These are phyloP conservation scores for Nothoprocta pentlandii DNA, from an alignment of 2,113 vertebrate genomes.

Conservation along the genomic window DNA sequence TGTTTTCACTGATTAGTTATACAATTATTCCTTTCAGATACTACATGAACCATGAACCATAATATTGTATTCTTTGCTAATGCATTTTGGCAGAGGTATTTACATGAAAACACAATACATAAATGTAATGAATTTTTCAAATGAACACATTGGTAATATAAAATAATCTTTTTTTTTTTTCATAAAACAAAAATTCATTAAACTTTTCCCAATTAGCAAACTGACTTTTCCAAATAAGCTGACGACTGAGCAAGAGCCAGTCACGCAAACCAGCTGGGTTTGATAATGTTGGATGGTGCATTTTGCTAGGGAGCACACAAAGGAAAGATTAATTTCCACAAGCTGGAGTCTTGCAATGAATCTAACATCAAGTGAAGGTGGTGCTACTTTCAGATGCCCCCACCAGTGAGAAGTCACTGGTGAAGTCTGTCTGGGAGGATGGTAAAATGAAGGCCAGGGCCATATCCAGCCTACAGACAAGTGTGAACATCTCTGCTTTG, in stretches of 20 bases:
- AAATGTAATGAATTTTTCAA: conserved; percentile 83
- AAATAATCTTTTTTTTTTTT: conserved; percentile 64
- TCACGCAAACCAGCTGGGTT: conserved; percentile 45
- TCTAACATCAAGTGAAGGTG: neutral
- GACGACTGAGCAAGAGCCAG: conserved; percentile 56
- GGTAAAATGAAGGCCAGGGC: neutral
- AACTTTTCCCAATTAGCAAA: conserved; percentile 81
- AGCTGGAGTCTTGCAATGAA: conserved; percentile 16
- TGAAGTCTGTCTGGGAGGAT: neutral
- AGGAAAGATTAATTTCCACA: conserved; percentile 64
- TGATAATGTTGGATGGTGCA: conserved; percentile 39
- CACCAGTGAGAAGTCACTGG: neutral
- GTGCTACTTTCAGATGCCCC: neutral
- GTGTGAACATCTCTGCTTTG: accelerated
- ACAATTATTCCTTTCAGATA: conserved; percentile 85
- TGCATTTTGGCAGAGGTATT: conserved; percentile 82
- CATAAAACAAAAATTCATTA: conserved; percentile 79
- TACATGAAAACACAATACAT: conserved; percentile 83
- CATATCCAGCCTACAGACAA: neutral
- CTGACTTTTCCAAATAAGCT: conserved; percentile 78
- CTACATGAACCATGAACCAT: conserved; percentile 83
- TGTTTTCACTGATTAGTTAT: conserved; percentile 86
- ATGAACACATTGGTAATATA: conserved; percentile 72
- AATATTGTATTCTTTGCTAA: conserved; percentile 84
- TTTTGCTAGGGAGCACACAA: conserved; percentile 21